Evolutionary conservation across 2,888 invertebrate species (phyloP).

Genomic region (Ectemnius lituratus): DNA sequence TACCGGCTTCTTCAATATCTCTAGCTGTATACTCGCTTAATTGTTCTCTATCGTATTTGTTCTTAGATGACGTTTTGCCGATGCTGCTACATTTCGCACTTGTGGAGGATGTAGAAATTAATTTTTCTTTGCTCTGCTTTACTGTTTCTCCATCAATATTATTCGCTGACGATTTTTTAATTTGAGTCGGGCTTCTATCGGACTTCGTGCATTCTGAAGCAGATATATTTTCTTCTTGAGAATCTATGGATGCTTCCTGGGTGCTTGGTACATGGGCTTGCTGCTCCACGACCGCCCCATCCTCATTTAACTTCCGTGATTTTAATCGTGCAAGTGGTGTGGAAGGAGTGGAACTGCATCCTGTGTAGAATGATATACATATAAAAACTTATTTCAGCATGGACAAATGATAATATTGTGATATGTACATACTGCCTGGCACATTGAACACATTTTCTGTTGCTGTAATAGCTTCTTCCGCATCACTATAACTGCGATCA

Average conservation of each 20-base stretch:
- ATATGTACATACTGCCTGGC: slow-evolving; percentile 62
- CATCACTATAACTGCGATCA: slow-evolving; percentile 74
- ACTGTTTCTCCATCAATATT: slow-evolving; percentile 45
- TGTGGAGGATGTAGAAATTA: slow-evolving; percentile 37
- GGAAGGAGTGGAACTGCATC: slow-evolving; percentile 65
- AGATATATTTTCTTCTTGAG: slow-evolving; percentile 23
- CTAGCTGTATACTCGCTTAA: slow-evolving; percentile 49
- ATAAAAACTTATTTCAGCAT: background rate
- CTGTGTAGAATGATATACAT: background rate
- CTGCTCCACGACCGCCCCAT: slow-evolving; percentile 70
- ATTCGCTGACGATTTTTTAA: slow-evolving; percentile 37
- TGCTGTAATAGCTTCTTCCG: slow-evolving; percentile 74
- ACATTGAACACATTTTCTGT: slow-evolving; percentile 70
- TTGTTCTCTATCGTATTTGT: slow-evolving; percentile 44
- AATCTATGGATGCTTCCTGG: slow-evolving; percentile 34
- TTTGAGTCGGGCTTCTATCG: slow-evolving; percentile 21
- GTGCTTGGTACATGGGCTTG: slow-evolving; percentile 19
- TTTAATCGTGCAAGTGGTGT: slow-evolving; percentile 72
- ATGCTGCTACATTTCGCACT: slow-evolving; percentile 41
- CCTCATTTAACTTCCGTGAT: slow-evolving; percentile 70
- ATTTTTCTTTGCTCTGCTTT: slow-evolving; percentile 46
- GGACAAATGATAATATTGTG: background rate
- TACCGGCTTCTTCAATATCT: slow-evolving; percentile 31
- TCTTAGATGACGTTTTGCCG: slow-evolving; percentile 30
- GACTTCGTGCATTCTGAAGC: slow-evolving; percentile 34